These are phyloP conservation scores for Brachionus asplanchnoidis DNA, from an alignment of 1,140 invertebrate genomes.

Conservation along the genomic window DNA sequence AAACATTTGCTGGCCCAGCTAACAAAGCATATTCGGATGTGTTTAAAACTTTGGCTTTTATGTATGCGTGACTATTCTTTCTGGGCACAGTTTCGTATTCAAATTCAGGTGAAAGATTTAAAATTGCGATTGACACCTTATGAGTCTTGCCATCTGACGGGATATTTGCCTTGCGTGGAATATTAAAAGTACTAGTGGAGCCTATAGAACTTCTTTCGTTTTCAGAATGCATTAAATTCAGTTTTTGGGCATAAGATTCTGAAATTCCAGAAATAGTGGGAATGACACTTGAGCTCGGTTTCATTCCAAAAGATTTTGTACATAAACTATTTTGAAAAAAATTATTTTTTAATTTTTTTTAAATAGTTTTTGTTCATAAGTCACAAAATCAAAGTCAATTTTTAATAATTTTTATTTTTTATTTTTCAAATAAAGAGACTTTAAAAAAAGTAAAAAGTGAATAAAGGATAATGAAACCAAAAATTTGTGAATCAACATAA, in stretches of 20 bases:
- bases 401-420: too few species aligned
- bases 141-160: slow-evolving; percentile 11
- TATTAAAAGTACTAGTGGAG: slow-evolving; percentile 5
- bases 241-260: slow-evolving; percentile 50
- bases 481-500: too few species aligned
- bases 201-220: neutral
- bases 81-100: slow-evolving; percentile 54
- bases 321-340: too few species aligned
- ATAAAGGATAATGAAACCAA: too few species aligned
- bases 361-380: too few species aligned
- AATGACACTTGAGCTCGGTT: slow-evolving; percentile 50
- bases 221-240: neutral
- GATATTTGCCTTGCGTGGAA: neutral
- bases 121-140: slow-evolving; percentile 26
- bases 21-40: slow-evolving; percentile 52
- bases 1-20: slow-evolving; percentile 54
- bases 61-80: slow-evolving; percentile 51
- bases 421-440: too few species aligned
- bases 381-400: too few species aligned
- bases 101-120: slow-evolving; percentile 53
- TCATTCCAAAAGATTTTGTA: too few species aligned
- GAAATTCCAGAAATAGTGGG: slow-evolving; percentile 53
- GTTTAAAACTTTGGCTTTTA: slow-evolving; percentile 54
- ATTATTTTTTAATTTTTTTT: too few species aligned
- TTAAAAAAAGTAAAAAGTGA: too few species aligned